Percentiles rank a stretch among this genome's conserved stretches.
Evolutionary conservation across 2,113 vertebrate genomes (phyloP).

Genomic region (Nothobranchius kuhntae): DNA sequence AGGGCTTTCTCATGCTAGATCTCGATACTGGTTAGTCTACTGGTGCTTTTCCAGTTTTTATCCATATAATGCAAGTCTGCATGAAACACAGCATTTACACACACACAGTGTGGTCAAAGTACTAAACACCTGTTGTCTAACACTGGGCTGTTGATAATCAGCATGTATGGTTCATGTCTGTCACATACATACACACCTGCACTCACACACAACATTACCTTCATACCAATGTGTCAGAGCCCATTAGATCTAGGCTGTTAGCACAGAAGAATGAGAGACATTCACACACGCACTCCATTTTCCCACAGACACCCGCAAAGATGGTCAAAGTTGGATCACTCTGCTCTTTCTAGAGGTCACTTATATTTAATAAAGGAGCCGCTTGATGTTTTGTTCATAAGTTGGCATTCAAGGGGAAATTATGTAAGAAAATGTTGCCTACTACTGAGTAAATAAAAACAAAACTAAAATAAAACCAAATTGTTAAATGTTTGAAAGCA

Average conservation of each 20-base stretch:
- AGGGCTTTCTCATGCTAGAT: neutral
- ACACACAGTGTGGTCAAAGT: conserved; percentile 17
- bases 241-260: conserved; percentile 77
- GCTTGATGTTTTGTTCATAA: neutral
- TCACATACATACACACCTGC: conserved; percentile 14
- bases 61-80: neutral
- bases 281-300: conserved; percentile 55
- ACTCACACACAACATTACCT: conserved; percentile 27
- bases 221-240: conserved; percentile 69
- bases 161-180: conserved; percentile 12
- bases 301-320: conserved; percentile 31
- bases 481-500: too few relatives aligned
- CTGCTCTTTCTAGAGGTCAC: conserved; percentile 22
- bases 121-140: conserved; percentile 46
- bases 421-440: too few relatives aligned
- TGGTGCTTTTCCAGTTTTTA: neutral
- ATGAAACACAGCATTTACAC: conserved; percentile 9
- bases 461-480: too few relatives aligned
- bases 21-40: neutral
- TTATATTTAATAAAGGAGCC: neutral
- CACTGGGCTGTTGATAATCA: conserved; percentile 25
- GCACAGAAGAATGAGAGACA: conserved; percentile 41
- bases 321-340: conserved; percentile 32
- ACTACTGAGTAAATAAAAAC: too few relatives aligned
- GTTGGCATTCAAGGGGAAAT: neutral